These are phyloP conservation scores for Xerus rutilus DNA, from an alignment of 2,797 vertebrate species.

Conservation along the genomic window DNA sequence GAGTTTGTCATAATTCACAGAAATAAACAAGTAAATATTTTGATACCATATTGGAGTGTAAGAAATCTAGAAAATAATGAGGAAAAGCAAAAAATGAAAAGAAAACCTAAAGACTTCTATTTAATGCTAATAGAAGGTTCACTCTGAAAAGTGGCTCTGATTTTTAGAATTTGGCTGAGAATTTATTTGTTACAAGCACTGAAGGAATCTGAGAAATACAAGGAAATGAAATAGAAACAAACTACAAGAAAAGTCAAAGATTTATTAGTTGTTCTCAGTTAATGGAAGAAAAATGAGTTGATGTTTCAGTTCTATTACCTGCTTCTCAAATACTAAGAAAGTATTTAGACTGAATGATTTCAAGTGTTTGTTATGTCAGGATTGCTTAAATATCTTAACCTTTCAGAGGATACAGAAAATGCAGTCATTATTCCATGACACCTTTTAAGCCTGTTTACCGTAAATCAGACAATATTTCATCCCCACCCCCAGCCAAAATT, in stretches of 20 bases:
- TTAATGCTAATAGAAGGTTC: neutral
- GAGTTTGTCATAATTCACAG: neutral
- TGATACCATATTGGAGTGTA: neutral
- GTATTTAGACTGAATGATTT: neutral
- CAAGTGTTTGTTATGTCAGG: neutral
- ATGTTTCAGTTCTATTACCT: neutral
- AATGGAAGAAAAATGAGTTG: neutral
- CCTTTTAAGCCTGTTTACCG: neutral
- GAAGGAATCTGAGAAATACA: neutral
- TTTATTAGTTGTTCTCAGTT: neutral
- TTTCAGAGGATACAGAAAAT: neutral
- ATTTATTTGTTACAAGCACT: neutral
- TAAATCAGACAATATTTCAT: neutral
- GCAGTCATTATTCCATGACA: neutral
- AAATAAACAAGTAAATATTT: neutral
- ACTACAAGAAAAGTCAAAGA: neutral
- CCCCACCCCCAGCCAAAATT: neutral
- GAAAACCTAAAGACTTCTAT: neutral
- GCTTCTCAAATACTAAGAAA: neutral
- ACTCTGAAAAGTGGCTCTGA: neutral
- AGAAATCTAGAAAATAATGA: neutral
- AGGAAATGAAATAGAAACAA: neutral
- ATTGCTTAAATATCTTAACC: neutral
- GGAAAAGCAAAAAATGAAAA: too few species aligned
- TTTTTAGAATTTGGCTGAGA: neutral